Conservation (phyloP, 2,888 invertebrate species). For the Lutraria lutraria region DNA sequence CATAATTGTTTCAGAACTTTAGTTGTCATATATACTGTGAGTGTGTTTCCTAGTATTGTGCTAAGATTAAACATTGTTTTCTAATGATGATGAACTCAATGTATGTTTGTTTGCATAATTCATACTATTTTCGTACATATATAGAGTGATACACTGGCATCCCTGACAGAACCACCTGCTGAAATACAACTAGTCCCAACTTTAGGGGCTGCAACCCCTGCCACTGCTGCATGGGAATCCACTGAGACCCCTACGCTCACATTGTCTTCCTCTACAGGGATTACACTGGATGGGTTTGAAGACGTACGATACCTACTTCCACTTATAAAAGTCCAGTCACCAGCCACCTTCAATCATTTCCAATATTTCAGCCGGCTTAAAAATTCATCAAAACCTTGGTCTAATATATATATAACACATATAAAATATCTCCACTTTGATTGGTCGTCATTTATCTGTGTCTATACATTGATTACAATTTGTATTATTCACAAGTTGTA, state of each 20-base stretch:
- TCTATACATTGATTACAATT: too few species aligned
- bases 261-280: constrained; percentile 49
- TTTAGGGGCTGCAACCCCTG: constrained; percentile 3
- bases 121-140: neutral
- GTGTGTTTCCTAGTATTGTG: neutral
- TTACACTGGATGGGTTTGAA: constrained; percentile 67
- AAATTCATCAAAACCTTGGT: too few species aligned
- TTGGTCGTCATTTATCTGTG: too few species aligned
- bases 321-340: neutral
- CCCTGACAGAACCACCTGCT: constrained; percentile 44
- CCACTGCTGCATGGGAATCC: constrained; percentile 22
- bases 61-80: neutral
- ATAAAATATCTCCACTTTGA: too few species aligned
- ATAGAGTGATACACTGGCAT: constrained; percentile 55
- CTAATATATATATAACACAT: too few species aligned
- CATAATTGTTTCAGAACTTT: neutral
- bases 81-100: neutral
- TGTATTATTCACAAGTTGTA: too few species aligned
- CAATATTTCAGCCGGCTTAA: neutral
- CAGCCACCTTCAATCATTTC: neutral
- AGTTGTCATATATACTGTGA: neutral
- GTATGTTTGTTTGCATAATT: neutral
- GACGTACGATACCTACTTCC: constrained; percentile 48
- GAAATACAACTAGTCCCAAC: constrained; percentile 31
- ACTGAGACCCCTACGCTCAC: constrained; percentile 38